Evolutionary conservation across 2,797 vertebrate genomes (phyloP).

Genomic region (Tamandua tetradactyla): DNA sequence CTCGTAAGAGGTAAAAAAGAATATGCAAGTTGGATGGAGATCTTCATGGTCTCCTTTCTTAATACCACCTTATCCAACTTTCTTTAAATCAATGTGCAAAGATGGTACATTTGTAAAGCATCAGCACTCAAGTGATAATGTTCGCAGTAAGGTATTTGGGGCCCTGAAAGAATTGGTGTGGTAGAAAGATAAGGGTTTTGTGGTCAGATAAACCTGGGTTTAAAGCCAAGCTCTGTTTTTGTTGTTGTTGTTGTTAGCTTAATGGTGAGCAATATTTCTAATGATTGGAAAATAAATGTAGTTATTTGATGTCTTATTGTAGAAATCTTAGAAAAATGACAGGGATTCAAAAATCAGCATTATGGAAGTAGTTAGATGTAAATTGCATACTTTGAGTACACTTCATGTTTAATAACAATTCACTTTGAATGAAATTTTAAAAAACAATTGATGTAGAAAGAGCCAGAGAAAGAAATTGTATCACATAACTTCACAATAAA

Average conservation of each 20-base stretch:
- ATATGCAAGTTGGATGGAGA: not conserved
- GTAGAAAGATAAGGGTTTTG: not conserved
- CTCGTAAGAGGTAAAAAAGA: not conserved
- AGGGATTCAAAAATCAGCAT: not conserved
- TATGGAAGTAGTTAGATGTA: not conserved
- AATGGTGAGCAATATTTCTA: not conserved
- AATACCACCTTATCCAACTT: not conserved
- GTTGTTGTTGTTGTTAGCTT: not conserved
- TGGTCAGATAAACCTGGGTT: not conserved
- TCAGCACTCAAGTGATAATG: not conserved
- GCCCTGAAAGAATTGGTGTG: not conserved
- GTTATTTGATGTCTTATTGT: not conserved
- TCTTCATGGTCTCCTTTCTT: not conserved
- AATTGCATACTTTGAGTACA: not conserved
- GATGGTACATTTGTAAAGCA: not conserved
- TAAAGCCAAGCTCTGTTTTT: not conserved
- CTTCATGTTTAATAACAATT: not conserved
- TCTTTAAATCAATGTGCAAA: slow-evolving; percentile 40
- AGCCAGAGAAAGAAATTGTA: not conserved
- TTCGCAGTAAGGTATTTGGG: not conserved
- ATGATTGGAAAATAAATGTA: not conserved
- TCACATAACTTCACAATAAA: not conserved
- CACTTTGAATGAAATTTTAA: not conserved
- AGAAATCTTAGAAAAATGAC: not conserved
- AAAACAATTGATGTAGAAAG: not conserved